These are phyloP conservation scores for Mus musculus DNA, from an alignment of 2,113 vertebrate genomes.

Conservation along the genomic window DNA sequence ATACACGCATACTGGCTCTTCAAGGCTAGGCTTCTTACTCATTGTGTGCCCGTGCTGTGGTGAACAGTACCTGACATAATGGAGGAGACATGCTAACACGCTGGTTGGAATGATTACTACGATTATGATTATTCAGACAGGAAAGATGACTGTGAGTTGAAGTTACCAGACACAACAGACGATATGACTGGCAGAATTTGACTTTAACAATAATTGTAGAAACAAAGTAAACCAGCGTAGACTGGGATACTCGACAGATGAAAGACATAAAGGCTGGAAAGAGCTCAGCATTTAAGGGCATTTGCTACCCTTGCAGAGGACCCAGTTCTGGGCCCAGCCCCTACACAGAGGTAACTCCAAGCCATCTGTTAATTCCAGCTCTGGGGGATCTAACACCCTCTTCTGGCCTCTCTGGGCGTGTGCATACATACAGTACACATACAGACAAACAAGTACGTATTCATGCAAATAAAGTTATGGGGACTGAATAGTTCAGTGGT, in stretches of 20 bases:
- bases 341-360: not conserved
- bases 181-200: not conserved
- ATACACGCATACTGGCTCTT: not conserved
- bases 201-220: not conserved
- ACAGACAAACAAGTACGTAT: not conserved
- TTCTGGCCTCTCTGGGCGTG: not conserved
- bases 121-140: not conserved
- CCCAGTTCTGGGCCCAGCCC: not conserved
- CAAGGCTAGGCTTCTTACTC: not conserved
- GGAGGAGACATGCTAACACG: not conserved
- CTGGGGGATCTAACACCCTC: not conserved
- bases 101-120: not conserved
- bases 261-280: not conserved
- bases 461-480: not conserved
- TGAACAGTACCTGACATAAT: not conserved
- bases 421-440: not conserved
- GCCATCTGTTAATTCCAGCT: not conserved
- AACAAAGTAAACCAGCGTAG: not conserved
- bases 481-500: not conserved
- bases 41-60: not conserved
- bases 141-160: not conserved
- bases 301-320: not conserved
- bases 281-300: not conserved
- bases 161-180: not conserved
- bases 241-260: slow-evolving; percentile 26